Evolutionary conservation across 2,113 vertebrate species (phyloP), one percentile per base, ranked within the genome.

Genomic region (Henicopernis longicauda): DNA sequence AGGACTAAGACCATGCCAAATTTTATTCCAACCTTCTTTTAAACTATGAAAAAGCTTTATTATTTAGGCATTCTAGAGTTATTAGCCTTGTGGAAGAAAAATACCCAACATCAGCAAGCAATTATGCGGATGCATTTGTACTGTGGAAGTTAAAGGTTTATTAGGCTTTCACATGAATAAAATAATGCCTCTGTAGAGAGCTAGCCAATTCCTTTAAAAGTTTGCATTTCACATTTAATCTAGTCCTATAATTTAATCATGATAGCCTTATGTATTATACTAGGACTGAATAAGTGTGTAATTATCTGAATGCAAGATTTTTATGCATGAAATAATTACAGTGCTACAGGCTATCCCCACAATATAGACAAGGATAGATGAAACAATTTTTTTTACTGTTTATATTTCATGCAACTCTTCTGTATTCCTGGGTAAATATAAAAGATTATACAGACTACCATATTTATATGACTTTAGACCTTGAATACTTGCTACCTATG

Each of bases 191-290:
- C 34, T 71, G 34, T 67, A 81, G 9, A 85, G 42, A 91, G 44
- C 63, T 32, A 91, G 65, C 40, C 87, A 72, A 89, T 57, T 90
- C 66, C 84, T 88, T 81, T 90, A 83, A 86, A 97, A 95, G 80
- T 95, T 63, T 74, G 36, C 63, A 84, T 94, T 97, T 93, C 77
- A 82, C 72, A 73, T 95, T 97, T 95, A 89, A 91, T 96, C 82
- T 83, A 79, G 73, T 71, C 84, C 72, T 88, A 58, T 90, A 96
- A 94, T 91, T 97, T 92, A 89, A 84, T 89, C 1, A 3, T 90
- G 86, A 83, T 82, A 49, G 44, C 71, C 47, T 92, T 69, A 38
- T 67, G 76, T 59, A 83, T 94, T 97, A 55, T 57, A 90, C 17
- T 38, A 70, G 93, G 86, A 49, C 78, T 94, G 84, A 95, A 54